These are phyloP conservation scores for Agriopis aurantiaria DNA, from an alignment of 2,888 invertebrate species.

Conservation along the genomic window DNA sequence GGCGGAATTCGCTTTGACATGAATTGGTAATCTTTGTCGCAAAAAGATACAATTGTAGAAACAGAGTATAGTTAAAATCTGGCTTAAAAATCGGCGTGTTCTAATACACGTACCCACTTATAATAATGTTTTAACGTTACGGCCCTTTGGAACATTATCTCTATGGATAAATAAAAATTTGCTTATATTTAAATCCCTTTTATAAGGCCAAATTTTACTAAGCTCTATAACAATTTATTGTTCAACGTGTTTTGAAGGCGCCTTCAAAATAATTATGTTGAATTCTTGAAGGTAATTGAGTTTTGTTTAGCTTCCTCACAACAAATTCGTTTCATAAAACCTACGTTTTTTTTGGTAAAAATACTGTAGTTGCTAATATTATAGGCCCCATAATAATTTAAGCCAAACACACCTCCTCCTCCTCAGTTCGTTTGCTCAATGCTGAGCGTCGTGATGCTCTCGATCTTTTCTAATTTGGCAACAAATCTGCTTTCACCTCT, in stretches of 20 bases:
- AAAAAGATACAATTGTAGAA: conserved; percentile 9
- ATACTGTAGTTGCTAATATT: not conserved
- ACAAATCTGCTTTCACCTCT: too few relatives aligned
- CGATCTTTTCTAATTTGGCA: too few relatives aligned
- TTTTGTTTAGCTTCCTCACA: not conserved
- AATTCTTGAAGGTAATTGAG: not conserved
- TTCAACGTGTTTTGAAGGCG: too few relatives aligned
- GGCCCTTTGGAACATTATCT: too few relatives aligned
- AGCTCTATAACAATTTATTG: too few relatives aligned
- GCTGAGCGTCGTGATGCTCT: too few relatives aligned
- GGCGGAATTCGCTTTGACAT: conserved; percentile 9
- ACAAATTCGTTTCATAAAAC: too few relatives aligned
- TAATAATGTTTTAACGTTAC: too few relatives aligned
- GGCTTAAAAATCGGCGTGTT: not conserved
- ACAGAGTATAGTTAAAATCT: not conserved
- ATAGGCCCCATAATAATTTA: not conserved
- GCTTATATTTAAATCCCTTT: too few relatives aligned
- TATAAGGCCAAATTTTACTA: too few relatives aligned
- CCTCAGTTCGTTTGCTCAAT: too few relatives aligned
- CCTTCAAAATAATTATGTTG: not conserved
- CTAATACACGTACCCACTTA: not conserved
- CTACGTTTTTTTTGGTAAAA: not conserved
- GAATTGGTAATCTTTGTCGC: conserved; percentile 8
- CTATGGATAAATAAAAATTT: too few relatives aligned
- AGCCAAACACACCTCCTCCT: not conserved